Percentiles rank a stretch among this genome's conserved stretches.
Conservation (phyloP, 2,113 vertebrate species). For the Clarias magur region DNA sequence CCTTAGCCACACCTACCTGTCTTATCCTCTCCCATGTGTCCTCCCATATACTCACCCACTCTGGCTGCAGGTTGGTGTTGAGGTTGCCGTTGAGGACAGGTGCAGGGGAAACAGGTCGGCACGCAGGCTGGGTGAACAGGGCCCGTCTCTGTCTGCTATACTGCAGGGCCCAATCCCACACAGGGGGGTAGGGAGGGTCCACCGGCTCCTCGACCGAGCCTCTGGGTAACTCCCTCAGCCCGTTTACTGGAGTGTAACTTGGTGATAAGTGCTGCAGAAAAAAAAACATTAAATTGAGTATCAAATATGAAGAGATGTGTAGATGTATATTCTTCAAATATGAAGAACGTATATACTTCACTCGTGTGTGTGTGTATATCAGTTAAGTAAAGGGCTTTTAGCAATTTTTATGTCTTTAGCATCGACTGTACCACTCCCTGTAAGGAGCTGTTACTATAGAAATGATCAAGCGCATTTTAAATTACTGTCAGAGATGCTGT, state of each 20-base stretch:
- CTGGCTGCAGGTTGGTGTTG: constrained; percentile 61
- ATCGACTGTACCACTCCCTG: neutral
- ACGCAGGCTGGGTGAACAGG: constrained; percentile 77
- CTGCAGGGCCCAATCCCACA: constrained; percentile 91
- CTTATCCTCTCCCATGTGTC: neutral
- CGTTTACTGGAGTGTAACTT: constrained; percentile 77
- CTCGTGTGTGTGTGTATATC: neutral
- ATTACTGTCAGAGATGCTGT: neutral
- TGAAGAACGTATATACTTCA: no score
- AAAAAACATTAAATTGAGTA: neutral
- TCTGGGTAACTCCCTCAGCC: constrained; percentile 68
- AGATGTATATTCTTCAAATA: neutral
- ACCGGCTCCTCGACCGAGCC: constrained; percentile 59
- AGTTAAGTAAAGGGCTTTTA: neutral
- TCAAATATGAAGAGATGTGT: neutral
- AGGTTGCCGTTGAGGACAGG: constrained; percentile 69
- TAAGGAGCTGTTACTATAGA: no score
- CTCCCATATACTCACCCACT: constrained; percentile 68
- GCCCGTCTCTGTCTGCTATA: constrained; percentile 74
- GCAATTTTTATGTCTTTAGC: neutral
- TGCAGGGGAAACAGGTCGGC: constrained; percentile 32
- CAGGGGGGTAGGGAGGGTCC: constrained; percentile 61
- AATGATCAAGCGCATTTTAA: neutral
- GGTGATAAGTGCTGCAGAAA: constrained; percentile 72
- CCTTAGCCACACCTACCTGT: no score